Conservation (phyloP, 1,140 invertebrate genomes). For the Bombus superbus region DNA sequence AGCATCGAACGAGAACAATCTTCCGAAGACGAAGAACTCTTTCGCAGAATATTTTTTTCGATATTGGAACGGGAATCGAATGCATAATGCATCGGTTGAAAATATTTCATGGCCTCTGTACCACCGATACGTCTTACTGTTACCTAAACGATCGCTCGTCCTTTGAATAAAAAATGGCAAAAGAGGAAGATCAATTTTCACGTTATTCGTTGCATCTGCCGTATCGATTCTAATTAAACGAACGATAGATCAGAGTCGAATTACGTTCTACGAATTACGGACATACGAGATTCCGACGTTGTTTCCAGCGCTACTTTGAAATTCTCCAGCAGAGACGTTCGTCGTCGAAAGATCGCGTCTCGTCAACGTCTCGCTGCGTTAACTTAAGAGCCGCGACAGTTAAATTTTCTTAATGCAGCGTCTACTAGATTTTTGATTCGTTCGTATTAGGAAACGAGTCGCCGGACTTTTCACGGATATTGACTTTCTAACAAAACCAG, state of each 20-base stretch:
- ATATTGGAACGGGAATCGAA: conserved; percentile 50
- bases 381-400: not conserved
- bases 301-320: not conserved
- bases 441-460: not conserved
- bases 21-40: conserved; percentile 22
- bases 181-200: not conserved
- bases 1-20: conserved; percentile 33
- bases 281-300: no score
- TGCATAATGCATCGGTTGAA: conserved; percentile 60
- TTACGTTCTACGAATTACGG: no score
- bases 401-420: not conserved
- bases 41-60: conserved; percentile 59
- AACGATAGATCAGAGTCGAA: no score
- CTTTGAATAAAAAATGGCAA: not conserved
- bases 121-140: not conserved
- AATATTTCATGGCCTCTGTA: conserved; percentile 46
- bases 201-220: not conserved
- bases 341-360: no score
- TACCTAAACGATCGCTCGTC: not conserved
- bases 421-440: not conserved
- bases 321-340: not conserved
- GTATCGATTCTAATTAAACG: not conserved
- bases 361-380: no score
- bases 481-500: conserved; percentile 12
- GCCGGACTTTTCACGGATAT: not conserved